Percentiles rank a stretch among this genome's conserved stretches.
phyloP scores from a whole-genome alignment of 2,797 vertebrate genomes.

The Sarcoramphus papa region DNA sequence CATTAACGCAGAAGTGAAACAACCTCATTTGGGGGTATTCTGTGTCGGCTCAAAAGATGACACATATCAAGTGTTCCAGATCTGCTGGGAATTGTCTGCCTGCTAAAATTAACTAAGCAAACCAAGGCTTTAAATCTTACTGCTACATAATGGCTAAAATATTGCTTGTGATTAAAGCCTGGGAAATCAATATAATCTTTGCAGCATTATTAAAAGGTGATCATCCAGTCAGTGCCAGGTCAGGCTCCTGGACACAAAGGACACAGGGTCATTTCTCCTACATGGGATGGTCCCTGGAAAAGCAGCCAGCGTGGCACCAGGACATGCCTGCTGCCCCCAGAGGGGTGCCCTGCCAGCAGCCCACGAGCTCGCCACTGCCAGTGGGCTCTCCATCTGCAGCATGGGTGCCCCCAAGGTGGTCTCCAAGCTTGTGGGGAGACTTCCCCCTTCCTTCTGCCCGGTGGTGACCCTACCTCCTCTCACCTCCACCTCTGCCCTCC shows the following conservation, averaged over 20 bases:
- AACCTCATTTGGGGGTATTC: background rate
- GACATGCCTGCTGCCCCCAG: background rate
- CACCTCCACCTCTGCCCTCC: background rate
- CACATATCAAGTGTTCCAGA: background rate
- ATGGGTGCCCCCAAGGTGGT: background rate
- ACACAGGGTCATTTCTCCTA: background rate
- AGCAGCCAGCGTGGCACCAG: accelerated
- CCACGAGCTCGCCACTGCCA: accelerated
- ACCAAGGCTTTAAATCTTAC: background rate
- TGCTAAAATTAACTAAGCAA: background rate
- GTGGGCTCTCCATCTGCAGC: background rate
- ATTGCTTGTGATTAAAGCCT: background rate
- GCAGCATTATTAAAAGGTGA: background rate
- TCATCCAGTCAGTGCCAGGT: background rate
- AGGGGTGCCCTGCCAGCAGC: background rate
- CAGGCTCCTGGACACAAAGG: background rate
- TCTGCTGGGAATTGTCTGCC: conserved; percentile 7
- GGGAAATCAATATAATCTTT: background rate
- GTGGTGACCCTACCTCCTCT: background rate
- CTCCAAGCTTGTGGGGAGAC: background rate
- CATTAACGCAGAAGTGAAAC: background rate
- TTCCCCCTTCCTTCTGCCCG: background rate
- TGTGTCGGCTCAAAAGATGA: background rate
- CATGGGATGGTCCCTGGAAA: background rate
- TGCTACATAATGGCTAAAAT: background rate